Base-by-base conservation (phyloP, 2,113 vertebrate genomes). In the Cebidichthys violaceus region DNA sequence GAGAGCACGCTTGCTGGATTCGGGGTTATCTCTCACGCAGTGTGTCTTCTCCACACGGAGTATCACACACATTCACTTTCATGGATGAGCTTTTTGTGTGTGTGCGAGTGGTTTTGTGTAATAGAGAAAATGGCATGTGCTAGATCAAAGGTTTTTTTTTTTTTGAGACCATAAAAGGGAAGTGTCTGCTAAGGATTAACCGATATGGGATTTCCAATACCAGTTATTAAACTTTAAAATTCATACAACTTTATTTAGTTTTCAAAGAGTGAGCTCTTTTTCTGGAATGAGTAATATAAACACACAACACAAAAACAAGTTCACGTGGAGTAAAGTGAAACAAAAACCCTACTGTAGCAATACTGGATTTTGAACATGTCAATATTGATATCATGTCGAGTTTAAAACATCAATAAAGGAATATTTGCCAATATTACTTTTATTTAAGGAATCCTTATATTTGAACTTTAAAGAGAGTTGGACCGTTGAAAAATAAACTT, bases 1-100 rank as follows among this genome's bases (percentile, higher is more conserved):
- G 68, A 66, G 52, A 81, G 69, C 55, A 3, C 8, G 77, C 75
- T 45, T 50, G 69, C 4, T 41, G 69, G 74, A 79, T 75, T 69
- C 68, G 0, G 70, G 57, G 59, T 81, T 82, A 76, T 88, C 78
- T 86, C 72, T 70, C 27, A 14, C 0, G 7, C 35, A 15, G 79
- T 6, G 3, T 13, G 37, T 24, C 68, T 68, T 65, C 47, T 29
- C 39, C 59, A 18, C 62, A 9, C 13, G 3, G 13, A 35, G 2
- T 31, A 17, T 57, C 47, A 27, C 74, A 33, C 13, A 6, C 73
- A 2, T 20, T 64, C 41, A 22, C 61, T 66, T 43, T 45, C 43
- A 8, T 18, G 15, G 54, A 37, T 54, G 57, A 73, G 18, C 62
- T 24, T 35, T 43, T 47, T 22, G 17, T 29, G 22, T 31, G 43